phyloP scores from a whole-genome alignment of 2,888 invertebrate species.

The Limnephilus lunatus region DNA sequence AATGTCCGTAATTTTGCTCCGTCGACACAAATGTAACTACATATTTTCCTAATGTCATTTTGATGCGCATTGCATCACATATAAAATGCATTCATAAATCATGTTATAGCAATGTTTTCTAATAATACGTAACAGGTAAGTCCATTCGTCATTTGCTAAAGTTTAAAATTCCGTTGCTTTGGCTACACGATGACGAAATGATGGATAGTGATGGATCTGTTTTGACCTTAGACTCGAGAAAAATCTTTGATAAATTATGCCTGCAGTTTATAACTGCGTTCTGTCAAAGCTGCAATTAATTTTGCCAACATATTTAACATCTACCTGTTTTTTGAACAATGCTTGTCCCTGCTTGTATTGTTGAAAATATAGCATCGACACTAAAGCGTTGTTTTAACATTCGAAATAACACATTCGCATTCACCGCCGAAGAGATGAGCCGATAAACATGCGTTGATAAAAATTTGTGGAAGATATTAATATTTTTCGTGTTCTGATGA shows the following conservation, averaged over 20 bases:
- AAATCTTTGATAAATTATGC: neutral
- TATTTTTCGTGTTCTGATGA: too few species aligned
- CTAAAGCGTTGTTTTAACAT: too few species aligned
- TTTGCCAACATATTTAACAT: neutral
- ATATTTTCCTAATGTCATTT: neutral
- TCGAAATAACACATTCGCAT: too few species aligned
- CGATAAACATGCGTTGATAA: too few species aligned
- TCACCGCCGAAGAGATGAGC: too few species aligned
- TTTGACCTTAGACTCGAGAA: neutral
- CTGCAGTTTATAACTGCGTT: neutral
- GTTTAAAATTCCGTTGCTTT: slow-evolving; percentile 12
- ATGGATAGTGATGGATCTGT: slow-evolving; percentile 2
- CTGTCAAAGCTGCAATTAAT: neutral
- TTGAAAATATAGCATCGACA: too few species aligned
- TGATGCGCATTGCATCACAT: neutral
- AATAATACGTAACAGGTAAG: neutral
- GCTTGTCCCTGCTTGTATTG: neutral
- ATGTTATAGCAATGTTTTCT: neutral
- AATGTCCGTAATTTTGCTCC: neutral
- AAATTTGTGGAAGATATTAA: too few species aligned
- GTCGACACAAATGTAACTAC: neutral
- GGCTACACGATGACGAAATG: neutral
- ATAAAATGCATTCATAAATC: slow-evolving; percentile 3
- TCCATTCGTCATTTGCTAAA: neutral
- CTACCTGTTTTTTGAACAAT: neutral